Evolutionary conservation across 1,140 invertebrate species (phyloP).

Genomic region (Teleopsis dalmanni): DNA sequence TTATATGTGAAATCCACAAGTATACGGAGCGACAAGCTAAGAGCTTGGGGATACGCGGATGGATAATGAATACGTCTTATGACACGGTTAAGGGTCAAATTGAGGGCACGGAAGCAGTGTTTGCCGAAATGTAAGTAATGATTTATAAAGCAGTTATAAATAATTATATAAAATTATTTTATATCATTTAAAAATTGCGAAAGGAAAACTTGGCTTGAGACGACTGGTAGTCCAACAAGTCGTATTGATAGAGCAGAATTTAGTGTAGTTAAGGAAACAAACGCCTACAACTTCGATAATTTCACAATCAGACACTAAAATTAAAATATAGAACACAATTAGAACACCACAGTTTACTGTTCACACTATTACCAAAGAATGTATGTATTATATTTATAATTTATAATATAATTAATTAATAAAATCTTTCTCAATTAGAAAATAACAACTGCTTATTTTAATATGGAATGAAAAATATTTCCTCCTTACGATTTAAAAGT

Average conservation of each 20-base stretch:
- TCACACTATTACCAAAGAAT: no score
- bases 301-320: conserved; percentile 30
- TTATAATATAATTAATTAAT: no score
- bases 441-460: no score
- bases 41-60: conserved; percentile 53
- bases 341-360: no score
- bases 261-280: conserved; percentile 48
- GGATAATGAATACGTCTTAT: conserved; percentile 58
- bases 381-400: no score
- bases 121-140: conserved; percentile 52
- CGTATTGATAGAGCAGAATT: conserved; percentile 50
- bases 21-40: conserved; percentile 54
- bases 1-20: conserved; percentile 36
- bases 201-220: conserved; percentile 57
- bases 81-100: conserved; percentile 58
- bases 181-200: neutral
- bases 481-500: no score
- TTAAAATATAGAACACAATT: no score
- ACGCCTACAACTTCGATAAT: conserved; percentile 21
- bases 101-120: conserved; percentile 50
- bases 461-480: no score
- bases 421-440: no score
- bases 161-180: neutral
- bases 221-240: conserved; percentile 56
- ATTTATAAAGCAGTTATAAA: conserved; percentile 1